Percentiles rank a stretch among this genome's conserved stretches.
Conservation (phyloP, 2,113 vertebrate species). For the Melospiza melodia region DNA sequence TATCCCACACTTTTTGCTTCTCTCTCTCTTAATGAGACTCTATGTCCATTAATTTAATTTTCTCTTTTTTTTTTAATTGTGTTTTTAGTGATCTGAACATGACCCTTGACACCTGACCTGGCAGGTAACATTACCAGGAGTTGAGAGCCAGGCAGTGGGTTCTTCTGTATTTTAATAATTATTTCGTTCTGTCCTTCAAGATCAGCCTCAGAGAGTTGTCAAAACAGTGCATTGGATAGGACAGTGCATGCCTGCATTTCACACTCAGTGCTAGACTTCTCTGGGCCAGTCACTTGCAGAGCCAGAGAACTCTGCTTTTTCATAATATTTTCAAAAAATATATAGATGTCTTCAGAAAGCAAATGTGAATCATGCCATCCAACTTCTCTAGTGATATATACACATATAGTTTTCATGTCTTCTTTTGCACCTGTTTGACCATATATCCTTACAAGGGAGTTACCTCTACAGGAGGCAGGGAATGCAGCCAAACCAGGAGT, state of each 20-base stretch:
- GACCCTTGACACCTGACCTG: not conserved
- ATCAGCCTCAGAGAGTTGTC: not conserved
- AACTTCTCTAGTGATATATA: not conserved
- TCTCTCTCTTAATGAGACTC: not conserved
- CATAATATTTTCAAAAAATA: not conserved
- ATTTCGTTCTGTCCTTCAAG: not conserved
- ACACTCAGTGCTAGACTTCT: not conserved
- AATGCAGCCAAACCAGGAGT: not conserved
- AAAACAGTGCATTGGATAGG: not conserved
- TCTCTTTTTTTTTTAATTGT: not conserved
- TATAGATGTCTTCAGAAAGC: not conserved
- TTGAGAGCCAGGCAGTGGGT: not conserved
- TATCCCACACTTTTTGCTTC: not conserved
- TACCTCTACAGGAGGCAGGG: not conserved
- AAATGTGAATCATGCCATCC: not conserved
- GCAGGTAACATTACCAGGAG: not conserved
- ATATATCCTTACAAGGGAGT: not conserved
- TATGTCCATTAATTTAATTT: not conserved
- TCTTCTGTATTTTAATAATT: not conserved
- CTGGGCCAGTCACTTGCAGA: not conserved
- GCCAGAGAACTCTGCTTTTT: not conserved
- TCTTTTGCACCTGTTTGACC: not conserved
- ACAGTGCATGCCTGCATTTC: not conserved
- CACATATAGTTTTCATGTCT: not conserved
- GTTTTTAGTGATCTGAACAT: not conserved